Percentiles rank a stretch among this genome's conserved stretches.
phyloP scores from a whole-genome alignment of 1,140 invertebrate genomes.

The Platyscapa corneri region DNA sequence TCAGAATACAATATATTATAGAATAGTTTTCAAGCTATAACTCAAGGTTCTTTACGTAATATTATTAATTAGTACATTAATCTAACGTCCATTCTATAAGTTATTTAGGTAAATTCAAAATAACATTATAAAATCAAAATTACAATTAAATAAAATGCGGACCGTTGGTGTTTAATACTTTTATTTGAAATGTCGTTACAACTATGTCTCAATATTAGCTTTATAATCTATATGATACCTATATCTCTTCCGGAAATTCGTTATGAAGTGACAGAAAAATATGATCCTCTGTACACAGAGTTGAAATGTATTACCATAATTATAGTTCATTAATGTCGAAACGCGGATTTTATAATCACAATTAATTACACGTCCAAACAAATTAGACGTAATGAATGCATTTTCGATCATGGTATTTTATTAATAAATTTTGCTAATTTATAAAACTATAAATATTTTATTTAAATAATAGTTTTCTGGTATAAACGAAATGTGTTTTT shows the following conservation, averaged over 20 bases:
- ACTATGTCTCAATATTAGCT: background rate
- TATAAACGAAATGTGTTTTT: background rate
- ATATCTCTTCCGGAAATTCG: slow-evolving; percentile 37
- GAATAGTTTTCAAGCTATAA: too few species aligned
- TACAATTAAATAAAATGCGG: background rate
- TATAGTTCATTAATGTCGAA: slow-evolving; percentile 44
- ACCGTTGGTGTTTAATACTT: slow-evolving; percentile 6
- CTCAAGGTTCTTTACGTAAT: too few species aligned
- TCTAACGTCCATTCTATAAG: too few species aligned
- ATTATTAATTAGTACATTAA: too few species aligned
- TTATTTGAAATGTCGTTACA: background rate
- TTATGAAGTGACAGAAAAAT: slow-evolving; percentile 47
- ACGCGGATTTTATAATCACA: slow-evolving; percentile 42
- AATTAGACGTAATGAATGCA: slow-evolving; percentile 42
- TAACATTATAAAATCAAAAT: background rate
- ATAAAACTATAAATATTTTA: slow-evolving; percentile 25
- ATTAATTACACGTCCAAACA: slow-evolving; percentile 41
- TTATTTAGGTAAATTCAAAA: background rate
- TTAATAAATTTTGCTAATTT: slow-evolving; percentile 16
- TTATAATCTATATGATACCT: background rate
- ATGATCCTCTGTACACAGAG: slow-evolving; percentile 35
- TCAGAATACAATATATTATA: too few species aligned
- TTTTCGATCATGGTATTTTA: slow-evolving; percentile 29
- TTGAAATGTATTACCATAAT: slow-evolving; percentile 47
- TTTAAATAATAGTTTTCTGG: slow-evolving; percentile 3